These are phyloP conservation scores for Phalloptychus januarius DNA, from an alignment of 2,797 vertebrate genomes.

Conservation along the genomic window DNA sequence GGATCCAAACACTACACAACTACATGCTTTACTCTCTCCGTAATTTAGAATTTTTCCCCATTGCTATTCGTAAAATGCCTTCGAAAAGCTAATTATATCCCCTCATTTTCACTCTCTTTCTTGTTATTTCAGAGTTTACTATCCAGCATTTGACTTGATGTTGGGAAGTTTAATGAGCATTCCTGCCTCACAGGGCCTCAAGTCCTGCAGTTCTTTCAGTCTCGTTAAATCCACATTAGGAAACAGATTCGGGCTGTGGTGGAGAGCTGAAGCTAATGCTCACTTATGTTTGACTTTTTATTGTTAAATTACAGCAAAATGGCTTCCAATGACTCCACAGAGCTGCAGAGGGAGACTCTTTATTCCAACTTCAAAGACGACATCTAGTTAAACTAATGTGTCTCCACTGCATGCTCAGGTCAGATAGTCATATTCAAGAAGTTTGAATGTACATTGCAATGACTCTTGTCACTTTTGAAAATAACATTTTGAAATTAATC, in stretches of 20 bases:
- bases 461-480: neutral
- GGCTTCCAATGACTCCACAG: slow-evolving; percentile 16
- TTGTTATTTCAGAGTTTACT: slow-evolving; percentile 3
- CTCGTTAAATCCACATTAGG: slow-evolving; percentile 46
- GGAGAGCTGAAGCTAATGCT: slow-evolving; percentile 22
- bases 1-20: neutral
- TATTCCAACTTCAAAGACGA: neutral
- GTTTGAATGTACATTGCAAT: neutral
- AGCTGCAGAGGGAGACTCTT: slow-evolving; percentile 1
- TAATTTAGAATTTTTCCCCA: slow-evolving; percentile 9
- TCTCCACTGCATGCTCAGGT: neutral
- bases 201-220: slow-evolving; percentile 18
- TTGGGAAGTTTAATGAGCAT: slow-evolving; percentile 40
- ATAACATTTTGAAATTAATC: neutral
- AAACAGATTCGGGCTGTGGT: slow-evolving; percentile 28
- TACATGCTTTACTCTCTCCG: slow-evolving; percentile 15
- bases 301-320: slow-evolving; percentile 24
- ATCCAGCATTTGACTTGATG: slow-evolving; percentile 22
- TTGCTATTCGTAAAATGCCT: slow-evolving; percentile 7
- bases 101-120: neutral
- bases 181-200: slow-evolving; percentile 32
- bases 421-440: neutral
- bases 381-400: neutral
- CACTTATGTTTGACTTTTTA: slow-evolving; percentile 34
- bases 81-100: slow-evolving; percentile 22